Base-by-base conservation (phyloP, 2,888 invertebrate genomes). In the Netelia fuscicornis region DNA sequence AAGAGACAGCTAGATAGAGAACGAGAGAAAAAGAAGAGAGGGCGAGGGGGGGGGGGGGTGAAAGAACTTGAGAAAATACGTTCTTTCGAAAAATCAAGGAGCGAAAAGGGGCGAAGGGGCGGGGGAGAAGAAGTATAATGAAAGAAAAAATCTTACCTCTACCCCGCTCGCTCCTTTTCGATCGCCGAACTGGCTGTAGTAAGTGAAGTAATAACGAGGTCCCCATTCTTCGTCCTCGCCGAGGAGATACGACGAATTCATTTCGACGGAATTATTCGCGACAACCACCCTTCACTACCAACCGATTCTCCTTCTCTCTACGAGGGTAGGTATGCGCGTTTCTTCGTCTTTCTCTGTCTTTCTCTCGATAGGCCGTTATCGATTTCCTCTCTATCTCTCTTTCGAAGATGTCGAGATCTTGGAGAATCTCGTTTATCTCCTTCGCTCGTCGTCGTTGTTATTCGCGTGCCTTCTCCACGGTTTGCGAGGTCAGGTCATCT, bases 171-270 rank as follows among this genome's bases (percentile, higher is more conserved):
- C 90, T 44, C 91, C 89, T 48, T 90, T 91, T 81, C 94, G 92
- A 48, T 93, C 92, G 1, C 95, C 95, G 86, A 95, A 94, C 89
- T 95, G 94, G 81, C 95, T 95, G 92, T 95, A 95, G 87, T 95
- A 95, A 8, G 95, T 94, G 92, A 95, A 95, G 89, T 95, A 95
- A 89, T 94, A 95, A 85, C 95, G 92, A 54, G 92, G 92, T 6
- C 95, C 95, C 95, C 95, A 95, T 74, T 95, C 95, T 81, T 94
- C 93, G 90, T 95, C 95, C 83, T 94, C 91, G 58, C 95, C 95
- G 87, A 92, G 94, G 67, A 94, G 91, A 90, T 95, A 95, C 20
- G 95, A 95, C 1, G 94, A 94, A 91, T 95, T 94, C 91, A 93
- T 87, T 91, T 74, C 86, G 81, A 76, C 30, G 79, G 23, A 75